phyloP scores from a whole-genome alignment of 2,797 vertebrate species.

The Streptopelia turtur region DNA sequence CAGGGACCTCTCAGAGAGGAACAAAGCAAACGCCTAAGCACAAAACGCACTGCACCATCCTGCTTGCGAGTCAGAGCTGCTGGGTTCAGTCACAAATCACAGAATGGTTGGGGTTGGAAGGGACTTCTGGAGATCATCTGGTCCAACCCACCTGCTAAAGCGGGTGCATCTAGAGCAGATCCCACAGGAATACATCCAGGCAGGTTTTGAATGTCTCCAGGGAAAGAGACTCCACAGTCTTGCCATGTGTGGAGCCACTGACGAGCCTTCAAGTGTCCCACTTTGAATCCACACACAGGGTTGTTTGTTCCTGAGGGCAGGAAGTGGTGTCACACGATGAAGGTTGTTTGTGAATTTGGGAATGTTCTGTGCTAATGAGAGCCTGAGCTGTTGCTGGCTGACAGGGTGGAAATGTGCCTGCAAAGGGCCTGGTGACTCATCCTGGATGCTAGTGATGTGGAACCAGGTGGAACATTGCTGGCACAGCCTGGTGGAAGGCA shows the following conservation, averaged over 20 bases:
- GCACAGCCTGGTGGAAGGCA: neutral
- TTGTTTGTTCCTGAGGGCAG: neutral
- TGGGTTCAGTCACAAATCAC: neutral
- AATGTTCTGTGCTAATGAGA: neutral
- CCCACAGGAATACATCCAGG: too few species aligned
- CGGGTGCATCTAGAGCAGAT: too few species aligned
- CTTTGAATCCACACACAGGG: neutral
- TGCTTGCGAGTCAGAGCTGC: fast-evolving
- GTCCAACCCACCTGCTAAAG: too few species aligned
- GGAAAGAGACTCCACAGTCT: neutral
- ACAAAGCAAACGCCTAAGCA: neutral
- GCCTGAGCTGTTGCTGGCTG: neutral
- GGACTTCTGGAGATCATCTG: too few species aligned
- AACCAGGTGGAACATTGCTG: neutral
- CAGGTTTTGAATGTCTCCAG: too few species aligned
- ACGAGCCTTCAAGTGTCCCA: neutral
- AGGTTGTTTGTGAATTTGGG: neutral
- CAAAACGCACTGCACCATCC: neutral
- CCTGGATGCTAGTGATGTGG: neutral
- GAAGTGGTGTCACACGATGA: neutral
- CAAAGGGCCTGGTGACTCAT: neutral
- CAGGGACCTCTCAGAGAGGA: neutral
- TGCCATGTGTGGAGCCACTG: fast-evolving
- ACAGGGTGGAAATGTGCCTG: neutral
- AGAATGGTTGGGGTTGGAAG: too few species aligned